Evolutionary conservation across 1,140 invertebrate genomes (phyloP).

Genomic region (Bacillus rossius): DNA sequence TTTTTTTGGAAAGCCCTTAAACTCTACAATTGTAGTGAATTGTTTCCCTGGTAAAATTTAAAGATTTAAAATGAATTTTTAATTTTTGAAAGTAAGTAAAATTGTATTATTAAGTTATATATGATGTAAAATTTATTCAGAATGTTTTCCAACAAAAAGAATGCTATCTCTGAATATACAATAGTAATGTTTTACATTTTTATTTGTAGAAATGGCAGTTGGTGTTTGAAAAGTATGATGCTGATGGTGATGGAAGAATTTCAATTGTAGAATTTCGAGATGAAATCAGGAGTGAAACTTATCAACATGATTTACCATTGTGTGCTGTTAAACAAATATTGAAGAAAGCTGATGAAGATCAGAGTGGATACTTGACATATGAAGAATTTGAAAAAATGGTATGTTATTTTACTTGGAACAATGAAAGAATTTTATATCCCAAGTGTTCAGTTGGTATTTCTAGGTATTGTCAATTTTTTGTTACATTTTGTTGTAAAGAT

Average conservation of each 20-base stretch:
- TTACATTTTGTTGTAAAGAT: no score
- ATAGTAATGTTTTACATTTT: no score
- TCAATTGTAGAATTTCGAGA: conserved; percentile 60
- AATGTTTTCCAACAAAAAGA: no score
- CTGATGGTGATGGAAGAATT: conserved; percentile 66
- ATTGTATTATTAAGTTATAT: no score
- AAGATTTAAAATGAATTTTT: no score
- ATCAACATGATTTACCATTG: conserved; percentile 63
- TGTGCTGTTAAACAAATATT: conserved; percentile 66
- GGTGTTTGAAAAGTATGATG: conserved; percentile 62
- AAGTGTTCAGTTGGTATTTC: not conserved
- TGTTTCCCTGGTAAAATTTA: no score
- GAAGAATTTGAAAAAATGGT: conserved; percentile 78
- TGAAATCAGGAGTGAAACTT: conserved; percentile 55
- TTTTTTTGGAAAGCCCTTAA: no score
- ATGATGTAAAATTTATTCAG: no score
- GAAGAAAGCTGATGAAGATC: conserved; percentile 60
- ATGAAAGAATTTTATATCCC: not conserved
- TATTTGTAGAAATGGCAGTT: conserved; percentile 41
- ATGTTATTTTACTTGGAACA: conserved; percentile 37
- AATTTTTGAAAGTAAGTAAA: no score
- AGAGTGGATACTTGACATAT: conserved; percentile 66
- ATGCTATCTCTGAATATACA: no score
- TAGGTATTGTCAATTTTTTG: not conserved
- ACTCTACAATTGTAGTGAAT: no score